Percentiles rank a stretch among this genome's conserved stretches.
These are phyloP conservation scores for Xestia c-nigrum DNA, from an alignment of 2,888 invertebrate species.

Conservation along the genomic window DNA sequence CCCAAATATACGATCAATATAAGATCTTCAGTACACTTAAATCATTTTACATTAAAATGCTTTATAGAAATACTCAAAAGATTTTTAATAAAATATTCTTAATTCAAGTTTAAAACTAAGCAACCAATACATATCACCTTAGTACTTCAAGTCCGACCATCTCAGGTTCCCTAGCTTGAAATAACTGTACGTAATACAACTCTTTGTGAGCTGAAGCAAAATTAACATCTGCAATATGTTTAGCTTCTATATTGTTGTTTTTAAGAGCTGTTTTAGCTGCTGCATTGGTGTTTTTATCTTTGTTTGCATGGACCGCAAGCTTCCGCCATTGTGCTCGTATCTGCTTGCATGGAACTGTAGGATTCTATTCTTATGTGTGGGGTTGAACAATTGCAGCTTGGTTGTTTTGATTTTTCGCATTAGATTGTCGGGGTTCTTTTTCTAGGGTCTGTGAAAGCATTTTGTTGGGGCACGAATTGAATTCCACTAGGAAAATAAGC, in stretches of 20 bases:
- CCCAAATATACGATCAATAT: neutral
- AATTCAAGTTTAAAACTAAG: slow-evolving; percentile 11
- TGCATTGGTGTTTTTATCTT: slow-evolving; percentile 24
- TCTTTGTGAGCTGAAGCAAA: slow-evolving; percentile 68
- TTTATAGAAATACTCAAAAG: neutral
- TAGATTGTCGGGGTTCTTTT: slow-evolving; percentile 51
- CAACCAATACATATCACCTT: slow-evolving; percentile 46
- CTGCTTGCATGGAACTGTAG: slow-evolving; percentile 70
- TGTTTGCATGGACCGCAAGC: slow-evolving; percentile 74
- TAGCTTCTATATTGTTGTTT: slow-evolving; percentile 62
- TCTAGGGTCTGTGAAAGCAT: slow-evolving; percentile 8
- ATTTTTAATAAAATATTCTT: neutral
- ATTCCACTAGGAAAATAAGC: slow-evolving; percentile 5
- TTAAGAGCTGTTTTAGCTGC: slow-evolving; percentile 63
- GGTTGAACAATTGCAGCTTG: slow-evolving; percentile 57
- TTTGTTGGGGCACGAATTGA: neutral
- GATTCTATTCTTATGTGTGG: slow-evolving; percentile 64
- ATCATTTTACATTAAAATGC: neutral
- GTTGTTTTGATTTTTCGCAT: slow-evolving; percentile 57
- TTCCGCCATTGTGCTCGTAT: slow-evolving; percentile 77
- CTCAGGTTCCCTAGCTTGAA: slow-evolving; percentile 74
- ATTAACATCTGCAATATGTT: slow-evolving; percentile 51
- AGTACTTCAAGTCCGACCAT: slow-evolving; percentile 55
- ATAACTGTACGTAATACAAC: slow-evolving; percentile 77
- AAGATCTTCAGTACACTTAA: neutral